A percentile compares a stretch with the other conserved stretches of the same genome.
Evolutionary conservation across 2,888 invertebrate species (phyloP).

Genomic region (Craniophora ligustri): DNA sequence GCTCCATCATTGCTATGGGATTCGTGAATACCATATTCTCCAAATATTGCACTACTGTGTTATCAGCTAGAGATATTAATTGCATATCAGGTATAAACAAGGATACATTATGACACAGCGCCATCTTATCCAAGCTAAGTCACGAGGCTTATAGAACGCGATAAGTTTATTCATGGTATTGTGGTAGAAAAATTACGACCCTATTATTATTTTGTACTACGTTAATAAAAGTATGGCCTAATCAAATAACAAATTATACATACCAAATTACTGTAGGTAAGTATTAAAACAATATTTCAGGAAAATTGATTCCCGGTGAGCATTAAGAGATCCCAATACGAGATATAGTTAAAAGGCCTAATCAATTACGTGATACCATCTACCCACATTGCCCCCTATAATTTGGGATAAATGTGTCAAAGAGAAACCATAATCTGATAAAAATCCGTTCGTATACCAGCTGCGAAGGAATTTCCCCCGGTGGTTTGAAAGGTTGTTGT

Average conservation of each 20-base stretch:
- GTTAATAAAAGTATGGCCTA: not conserved
- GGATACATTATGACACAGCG: too few species aligned
- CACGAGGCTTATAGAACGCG: too few species aligned
- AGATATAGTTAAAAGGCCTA: conserved; percentile 73
- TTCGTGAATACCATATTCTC: too few species aligned
- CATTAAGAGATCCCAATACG: conserved; percentile 65
- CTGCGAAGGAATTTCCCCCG: conserved; percentile 14
- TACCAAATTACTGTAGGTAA: conserved; percentile 16
- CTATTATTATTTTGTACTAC: too few species aligned
- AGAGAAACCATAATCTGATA: conserved; percentile 48
- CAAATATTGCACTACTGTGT: too few species aligned
- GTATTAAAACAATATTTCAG: conserved; percentile 26
- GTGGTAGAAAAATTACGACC: too few species aligned
- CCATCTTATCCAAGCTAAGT: too few species aligned
- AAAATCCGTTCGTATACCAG: conserved; percentile 32
- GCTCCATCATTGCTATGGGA: too few species aligned
- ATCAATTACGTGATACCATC: conserved; percentile 77
- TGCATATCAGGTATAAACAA: too few species aligned
- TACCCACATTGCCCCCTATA: conserved; percentile 54
- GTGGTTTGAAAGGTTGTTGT: conserved; percentile 1
- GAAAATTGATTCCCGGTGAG: conserved; percentile 30
- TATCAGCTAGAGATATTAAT: too few species aligned
- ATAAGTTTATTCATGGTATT: too few species aligned
- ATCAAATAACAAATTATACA: not conserved
- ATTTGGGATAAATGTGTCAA: conserved; percentile 60